Percentiles rank a stretch among this genome's conserved stretches.
Conservation (phyloP, 1,140 invertebrate species). For the Drosophila ogumai region DNA sequence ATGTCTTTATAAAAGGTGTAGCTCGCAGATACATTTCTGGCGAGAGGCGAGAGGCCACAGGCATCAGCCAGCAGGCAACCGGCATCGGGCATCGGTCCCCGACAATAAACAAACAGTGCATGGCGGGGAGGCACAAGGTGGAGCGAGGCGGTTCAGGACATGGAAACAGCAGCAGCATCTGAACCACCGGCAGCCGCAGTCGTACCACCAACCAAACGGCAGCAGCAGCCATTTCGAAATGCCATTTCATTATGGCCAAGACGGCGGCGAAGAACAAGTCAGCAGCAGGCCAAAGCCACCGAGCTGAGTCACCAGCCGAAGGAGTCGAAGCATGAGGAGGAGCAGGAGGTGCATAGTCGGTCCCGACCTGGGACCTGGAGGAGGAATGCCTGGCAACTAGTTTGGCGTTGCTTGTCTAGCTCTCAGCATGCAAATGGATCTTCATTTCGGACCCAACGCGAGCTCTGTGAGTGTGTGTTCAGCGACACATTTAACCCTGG, state of each 20-base stretch:
- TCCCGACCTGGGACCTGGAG: conserved; percentile 3
- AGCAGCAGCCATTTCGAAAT: conserved; percentile 78
- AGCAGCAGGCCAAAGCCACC: conserved; percentile 29
- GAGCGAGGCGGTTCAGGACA: conserved; percentile 49
- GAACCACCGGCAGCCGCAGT: conserved; percentile 14
- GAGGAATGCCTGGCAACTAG: conserved; percentile 66
- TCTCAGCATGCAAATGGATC: conserved; percentile 74
- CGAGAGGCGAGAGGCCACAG: conserved; percentile 30
- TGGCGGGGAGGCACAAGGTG: conserved; percentile 3
- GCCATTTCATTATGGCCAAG: conserved; percentile 77
- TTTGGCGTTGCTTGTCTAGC: conserved; percentile 62
- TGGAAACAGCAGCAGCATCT: conserved; percentile 50
- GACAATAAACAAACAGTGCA: conserved; percentile 66
- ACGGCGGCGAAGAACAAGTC: conserved; percentile 37
- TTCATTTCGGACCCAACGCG: conserved; percentile 30
- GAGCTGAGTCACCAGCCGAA: conserved; percentile 64
- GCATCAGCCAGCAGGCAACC: conserved; percentile 16
- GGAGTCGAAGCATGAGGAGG: conserved; percentile 16
- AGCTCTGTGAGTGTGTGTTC: conserved; percentile 21
- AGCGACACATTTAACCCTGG: conserved; percentile 55
- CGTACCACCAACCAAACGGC: conserved; percentile 16
- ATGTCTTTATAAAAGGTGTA: conserved; percentile 82
- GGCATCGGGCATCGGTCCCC: conserved; percentile 16
- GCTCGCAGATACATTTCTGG: conserved; percentile 74
- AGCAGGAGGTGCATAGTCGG: conserved; percentile 1